Base-by-base conservation (phyloP, 2,888 invertebrate species). In the Sminthurinus aureus region DNA sequence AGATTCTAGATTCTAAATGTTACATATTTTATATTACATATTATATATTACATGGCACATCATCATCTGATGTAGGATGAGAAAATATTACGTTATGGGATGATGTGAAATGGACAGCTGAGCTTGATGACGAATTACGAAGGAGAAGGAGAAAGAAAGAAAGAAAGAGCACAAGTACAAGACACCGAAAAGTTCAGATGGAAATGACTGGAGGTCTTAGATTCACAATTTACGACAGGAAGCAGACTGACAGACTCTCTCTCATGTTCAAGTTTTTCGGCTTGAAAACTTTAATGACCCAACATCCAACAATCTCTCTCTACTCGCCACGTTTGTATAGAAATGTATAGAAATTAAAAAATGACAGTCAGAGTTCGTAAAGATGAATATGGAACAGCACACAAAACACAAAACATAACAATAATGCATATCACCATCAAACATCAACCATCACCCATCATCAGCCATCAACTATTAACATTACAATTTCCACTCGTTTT, bases 211-310 rank as follows among this genome's bases (percentile, higher is more conserved):
- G 79, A 67, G 79, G 67, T 38, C 26, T 50, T 18, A 20, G 67
- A n/a, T n/a, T 51, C 6, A 20, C 69, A 69, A 79, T 79, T 79
- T 79, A 79, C 79, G 79, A 79, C 79, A 79, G 67, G 79, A 67
- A 79, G 69, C 69, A 69, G 76, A 58, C 75, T 75, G n/a, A 15
- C 8, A 38, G 38, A 24, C 73, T 73, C 73, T 73, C 38, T 51
- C 75, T 75, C 75, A 58, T 76, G 9, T 38, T 76, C 76, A 15
- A 76, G 58, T 76, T 76, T 76, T 76, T 76, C 71, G 71, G 71
- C 69, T 73, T 52, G 51, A 71, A 80, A 80, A 80, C 80, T 80
- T 71, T 80, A 80, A 80, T 71, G 69, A 80, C 80, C 80, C 80
- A 80, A 80, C n/a, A n/a, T n/a, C 38, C 38, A 38, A 6, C 1